Percentiles rank a stretch among this genome's conserved stretches.
These are phyloP conservation scores for Sarcophaga subvicina DNA, from an alignment of 2,888 invertebrate species.

Conservation along the genomic window DNA sequence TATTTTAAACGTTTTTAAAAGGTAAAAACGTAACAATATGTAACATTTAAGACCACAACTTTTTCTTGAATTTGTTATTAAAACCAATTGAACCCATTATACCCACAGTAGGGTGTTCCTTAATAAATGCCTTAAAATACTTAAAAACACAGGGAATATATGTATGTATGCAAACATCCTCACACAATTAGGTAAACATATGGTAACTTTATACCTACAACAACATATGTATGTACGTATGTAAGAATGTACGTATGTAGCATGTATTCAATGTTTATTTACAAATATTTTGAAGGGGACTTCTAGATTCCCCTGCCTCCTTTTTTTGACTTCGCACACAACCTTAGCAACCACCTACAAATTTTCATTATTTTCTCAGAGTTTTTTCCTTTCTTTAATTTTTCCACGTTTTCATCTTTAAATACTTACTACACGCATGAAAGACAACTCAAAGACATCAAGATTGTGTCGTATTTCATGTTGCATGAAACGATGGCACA, in stretches of 20 bases:
- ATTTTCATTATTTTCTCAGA: not conserved
- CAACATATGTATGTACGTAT: not conserved
- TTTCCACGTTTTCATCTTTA: slow-evolving; percentile 32
- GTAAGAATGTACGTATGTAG: not conserved
- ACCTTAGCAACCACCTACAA: slow-evolving; percentile 50
- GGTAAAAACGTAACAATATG: no score
- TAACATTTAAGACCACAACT: no score
- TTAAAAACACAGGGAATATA: no score
- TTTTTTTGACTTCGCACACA: no score
- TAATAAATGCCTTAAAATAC: slow-evolving; percentile 48
- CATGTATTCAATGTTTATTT: slow-evolving; percentile 29
- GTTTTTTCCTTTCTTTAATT: not conserved
- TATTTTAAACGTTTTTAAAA: no score
- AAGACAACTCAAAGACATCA: slow-evolving; percentile 34
- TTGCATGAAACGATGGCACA: slow-evolving; percentile 24
- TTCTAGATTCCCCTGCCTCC: slow-evolving; percentile 35
- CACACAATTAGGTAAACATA: slow-evolving; percentile 65
- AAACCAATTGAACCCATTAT: not conserved
- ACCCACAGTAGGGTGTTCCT: slow-evolving; percentile 13
- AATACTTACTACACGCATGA: slow-evolving; percentile 56
- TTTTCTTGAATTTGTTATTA: not conserved
- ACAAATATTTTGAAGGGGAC: slow-evolving; percentile 37
- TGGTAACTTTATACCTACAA: slow-evolving; percentile 43
- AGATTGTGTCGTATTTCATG: slow-evolving; percentile 23
- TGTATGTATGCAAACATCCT: slow-evolving; percentile 34